Conservation (phyloP, 2,888 invertebrate species). For the Gymnoscelis rufifasciata region DNA sequence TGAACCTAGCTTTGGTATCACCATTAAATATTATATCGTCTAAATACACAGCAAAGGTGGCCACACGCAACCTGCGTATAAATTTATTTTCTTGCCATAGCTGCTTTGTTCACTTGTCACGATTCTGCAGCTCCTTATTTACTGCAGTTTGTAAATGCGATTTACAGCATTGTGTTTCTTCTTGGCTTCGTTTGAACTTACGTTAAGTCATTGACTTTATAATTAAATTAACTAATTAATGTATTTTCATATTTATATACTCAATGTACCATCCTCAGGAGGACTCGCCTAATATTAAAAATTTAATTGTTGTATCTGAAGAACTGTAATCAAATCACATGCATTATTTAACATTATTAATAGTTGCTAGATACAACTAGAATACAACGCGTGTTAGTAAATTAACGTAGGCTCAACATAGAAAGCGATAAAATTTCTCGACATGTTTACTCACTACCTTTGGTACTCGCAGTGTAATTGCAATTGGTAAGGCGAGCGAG, state of each 20-base stretch:
- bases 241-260: neutral
- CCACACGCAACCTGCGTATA: constrained; percentile 15
- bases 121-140: neutral
- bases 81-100: constrained; percentile 3
- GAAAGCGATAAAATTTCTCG: constrained; percentile 59
- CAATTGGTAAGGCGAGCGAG: constrained; percentile 35
- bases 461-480: constrained; percentile 47
- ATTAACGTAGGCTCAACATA: constrained; percentile 43
- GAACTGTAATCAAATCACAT: no score
- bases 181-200: neutral
- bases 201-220: neutral
- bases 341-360: no score
- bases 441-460: constrained; percentile 31
- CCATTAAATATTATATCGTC: constrained; percentile 12
- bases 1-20: constrained; percentile 40
- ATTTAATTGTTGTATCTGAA: no score
- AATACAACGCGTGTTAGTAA: constrained; percentile 39
- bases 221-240: no score
- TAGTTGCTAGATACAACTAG: no score
- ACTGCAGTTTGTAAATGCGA: neutral
- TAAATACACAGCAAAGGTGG: constrained; percentile 12
- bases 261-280: no score
- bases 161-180: neutral
- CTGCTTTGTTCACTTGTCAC: constrained; percentile 7
- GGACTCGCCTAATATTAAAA: no score